phyloP scores from a whole-genome alignment of 2,113 vertebrate species.

The Eupsittula cactorum region DNA sequence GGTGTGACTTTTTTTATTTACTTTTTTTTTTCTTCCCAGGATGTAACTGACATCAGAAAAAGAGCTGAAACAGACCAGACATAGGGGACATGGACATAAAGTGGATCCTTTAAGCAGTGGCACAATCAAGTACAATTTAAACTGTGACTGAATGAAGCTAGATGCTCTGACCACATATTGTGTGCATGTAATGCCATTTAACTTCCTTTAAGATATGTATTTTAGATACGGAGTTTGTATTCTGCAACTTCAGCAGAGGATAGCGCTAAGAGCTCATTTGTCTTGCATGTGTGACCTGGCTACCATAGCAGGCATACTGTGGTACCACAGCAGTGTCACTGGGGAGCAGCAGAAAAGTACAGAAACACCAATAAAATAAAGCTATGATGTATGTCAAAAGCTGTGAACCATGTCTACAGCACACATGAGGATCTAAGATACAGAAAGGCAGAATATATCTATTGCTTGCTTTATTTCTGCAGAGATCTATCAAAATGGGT shows the following conservation, averaged over 20 bases:
- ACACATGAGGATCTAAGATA: not conserved
- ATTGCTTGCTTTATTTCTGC: not conserved
- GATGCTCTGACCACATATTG: not conserved
- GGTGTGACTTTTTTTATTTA: not conserved
- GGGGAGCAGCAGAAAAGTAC: not conserved
- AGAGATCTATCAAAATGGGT: not conserved
- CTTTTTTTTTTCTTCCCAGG: not conserved
- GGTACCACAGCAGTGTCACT: not conserved
- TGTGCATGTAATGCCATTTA: not conserved
- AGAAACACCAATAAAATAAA: not conserved
- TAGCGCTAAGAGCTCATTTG: not conserved
- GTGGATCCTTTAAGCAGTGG: not conserved
- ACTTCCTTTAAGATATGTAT: not conserved
- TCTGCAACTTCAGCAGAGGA: not conserved
- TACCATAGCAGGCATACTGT: accelerated
- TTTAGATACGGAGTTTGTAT: not conserved
- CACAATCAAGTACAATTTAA: not conserved
- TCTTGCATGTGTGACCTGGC: not conserved
- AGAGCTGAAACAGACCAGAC: not conserved
- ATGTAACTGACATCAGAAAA: not conserved
- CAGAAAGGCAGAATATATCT: not conserved
- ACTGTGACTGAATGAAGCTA: not conserved
- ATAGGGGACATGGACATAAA: not conserved
- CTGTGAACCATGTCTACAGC: not conserved
- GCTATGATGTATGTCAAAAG: not conserved